Percentiles rank a stretch among this genome's conserved stretches.
These are phyloP conservation scores for Ptychodera flava DNA, from an alignment of 35 echinoderm and acorn worm genomes.

Conservation along the genomic window DNA sequence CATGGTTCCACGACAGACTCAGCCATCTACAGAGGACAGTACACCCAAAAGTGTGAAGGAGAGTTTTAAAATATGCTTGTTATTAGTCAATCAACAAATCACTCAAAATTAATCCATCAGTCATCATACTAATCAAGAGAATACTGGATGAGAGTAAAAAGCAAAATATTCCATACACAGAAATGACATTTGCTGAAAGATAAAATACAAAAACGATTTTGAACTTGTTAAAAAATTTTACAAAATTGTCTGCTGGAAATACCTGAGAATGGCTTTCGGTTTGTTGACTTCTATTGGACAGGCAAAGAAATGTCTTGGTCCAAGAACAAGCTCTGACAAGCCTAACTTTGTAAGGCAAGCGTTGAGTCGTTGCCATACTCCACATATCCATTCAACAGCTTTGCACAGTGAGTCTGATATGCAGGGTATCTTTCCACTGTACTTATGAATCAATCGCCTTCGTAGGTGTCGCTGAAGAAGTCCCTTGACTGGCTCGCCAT, in stretches of 20 bases:
- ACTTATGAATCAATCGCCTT: constrained; percentile 44
- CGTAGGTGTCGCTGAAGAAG: constrained; percentile 23
- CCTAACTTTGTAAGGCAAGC: constrained; percentile 53
- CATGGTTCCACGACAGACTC: constrained; percentile 85
- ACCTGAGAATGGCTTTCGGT: constrained; percentile 58
- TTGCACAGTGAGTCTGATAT: constrained; percentile 20
- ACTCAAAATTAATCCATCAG: no score
- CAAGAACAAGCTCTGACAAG: constrained; percentile 57
- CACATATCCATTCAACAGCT: constrained; percentile 58
- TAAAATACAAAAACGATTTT: no score
- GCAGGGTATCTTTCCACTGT: constrained; percentile 18
- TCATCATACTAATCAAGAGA: no score
- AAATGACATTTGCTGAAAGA: no score
- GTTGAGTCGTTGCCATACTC: constrained; percentile 76
- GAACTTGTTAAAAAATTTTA: no score
- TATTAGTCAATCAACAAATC: no score
- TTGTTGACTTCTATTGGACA: constrained; percentile 62
- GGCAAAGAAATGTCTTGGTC: constrained; percentile 76
- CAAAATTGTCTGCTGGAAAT: not conserved
- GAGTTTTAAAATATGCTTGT: no score
- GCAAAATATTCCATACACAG: no score
- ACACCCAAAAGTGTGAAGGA: not conserved
- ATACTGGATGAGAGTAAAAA: no score
- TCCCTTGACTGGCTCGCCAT: constrained; percentile 59
- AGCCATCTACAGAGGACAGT: constrained; percentile 54